phyloP scores from a whole-genome alignment of 2,888 invertebrate genomes.

The Drosophila paramelanica region DNA sequence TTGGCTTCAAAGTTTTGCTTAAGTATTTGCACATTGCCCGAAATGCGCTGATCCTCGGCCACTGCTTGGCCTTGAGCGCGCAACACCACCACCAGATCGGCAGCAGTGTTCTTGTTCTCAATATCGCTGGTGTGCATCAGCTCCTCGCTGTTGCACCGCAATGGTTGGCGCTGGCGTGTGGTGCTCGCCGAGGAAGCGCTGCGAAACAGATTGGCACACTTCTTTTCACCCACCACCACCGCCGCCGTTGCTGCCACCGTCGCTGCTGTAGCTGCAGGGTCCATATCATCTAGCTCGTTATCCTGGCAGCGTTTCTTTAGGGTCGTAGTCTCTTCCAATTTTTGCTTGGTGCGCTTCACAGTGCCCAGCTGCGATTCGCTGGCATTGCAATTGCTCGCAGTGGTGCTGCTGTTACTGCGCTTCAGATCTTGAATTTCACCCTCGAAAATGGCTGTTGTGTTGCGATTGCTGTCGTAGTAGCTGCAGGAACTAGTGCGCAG shows the following conservation, averaged over 20 bases:
- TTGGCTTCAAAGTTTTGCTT: conserved; percentile 96
- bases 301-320: conserved; percentile 83
- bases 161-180: conserved; percentile 80
- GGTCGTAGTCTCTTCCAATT: conserved; percentile 87
- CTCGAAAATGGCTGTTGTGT: conserved; percentile 83
- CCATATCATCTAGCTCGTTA: conserved; percentile 55
- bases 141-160: conserved; percentile 84
- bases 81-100: conserved; percentile 62
- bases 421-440: conserved; percentile 84
- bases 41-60: conserved; percentile 83
- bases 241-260: neutral
- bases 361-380: conserved; percentile 86
- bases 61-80: conserved; percentile 72
- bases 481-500: conserved; percentile 90
- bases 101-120: conserved; percentile 74
- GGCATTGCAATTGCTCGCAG: conserved; percentile 62
- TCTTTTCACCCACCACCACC: conserved; percentile 33
- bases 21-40: conserved; percentile 93
- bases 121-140: conserved; percentile 83
- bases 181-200: conserved; percentile 82
- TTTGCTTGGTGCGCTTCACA: conserved; percentile 89
- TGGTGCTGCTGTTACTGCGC: conserved; percentile 69
- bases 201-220: conserved; percentile 79
- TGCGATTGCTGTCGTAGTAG: conserved; percentile 87
- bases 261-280: conserved; percentile 8